These are phyloP conservation scores for Zelleria hepariella DNA, from an alignment of 2,888 invertebrate species.

Conservation along the genomic window DNA sequence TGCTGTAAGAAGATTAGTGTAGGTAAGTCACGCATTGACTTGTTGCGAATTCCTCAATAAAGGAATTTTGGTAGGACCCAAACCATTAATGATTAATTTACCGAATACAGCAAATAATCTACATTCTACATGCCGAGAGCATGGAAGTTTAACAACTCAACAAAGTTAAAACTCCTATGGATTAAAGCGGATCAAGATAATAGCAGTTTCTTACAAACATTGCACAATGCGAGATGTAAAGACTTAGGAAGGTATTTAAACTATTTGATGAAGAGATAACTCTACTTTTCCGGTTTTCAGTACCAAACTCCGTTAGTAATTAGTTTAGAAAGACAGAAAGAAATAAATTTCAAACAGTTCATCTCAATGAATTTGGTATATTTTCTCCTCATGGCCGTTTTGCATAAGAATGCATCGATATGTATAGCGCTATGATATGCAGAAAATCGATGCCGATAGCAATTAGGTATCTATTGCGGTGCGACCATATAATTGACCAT, in stretches of 20 bases:
- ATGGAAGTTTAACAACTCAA: neutral
- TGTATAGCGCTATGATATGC: no score
- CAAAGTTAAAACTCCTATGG: neutral
- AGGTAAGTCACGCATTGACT: neutral
- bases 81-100: no score
- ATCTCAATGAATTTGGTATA: no score
- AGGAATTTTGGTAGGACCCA: neutral
- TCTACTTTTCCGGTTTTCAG: neutral
- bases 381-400: no score
- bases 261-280: slow-evolving; percentile 35
- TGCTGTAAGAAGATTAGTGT: neutral
- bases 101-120: neutral
- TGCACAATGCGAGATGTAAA: slow-evolving; percentile 36
- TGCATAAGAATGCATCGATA: no score
- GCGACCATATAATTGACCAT: no score
- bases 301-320: neutral
- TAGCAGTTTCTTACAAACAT: slow-evolving; percentile 26
- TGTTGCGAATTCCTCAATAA: neutral
- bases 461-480: no score
- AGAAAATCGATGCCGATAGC: no score
- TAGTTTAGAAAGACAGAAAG: no score
- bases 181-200: slow-evolving; percentile 21
- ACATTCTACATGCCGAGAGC: neutral
- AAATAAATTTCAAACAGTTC: no score
- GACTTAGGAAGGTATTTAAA: slow-evolving; percentile 22